Evolutionary conservation across 2,113 vertebrate genomes (phyloP), one percentile per base, ranked within the genome.

Genomic region (Sapayoa aenigma): DNA sequence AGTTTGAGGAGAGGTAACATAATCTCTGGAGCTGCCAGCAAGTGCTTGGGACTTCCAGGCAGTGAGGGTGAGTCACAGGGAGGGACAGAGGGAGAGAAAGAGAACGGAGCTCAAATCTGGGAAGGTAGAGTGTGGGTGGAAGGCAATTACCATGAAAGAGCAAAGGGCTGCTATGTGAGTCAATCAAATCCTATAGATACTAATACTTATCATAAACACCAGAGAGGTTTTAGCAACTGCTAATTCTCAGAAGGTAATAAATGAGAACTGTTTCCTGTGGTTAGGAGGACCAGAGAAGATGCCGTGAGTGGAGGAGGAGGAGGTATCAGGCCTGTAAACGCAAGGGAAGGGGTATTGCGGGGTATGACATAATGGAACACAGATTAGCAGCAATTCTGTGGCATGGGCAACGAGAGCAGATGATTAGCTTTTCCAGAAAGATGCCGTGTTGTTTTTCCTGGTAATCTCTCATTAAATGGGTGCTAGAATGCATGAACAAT

Each of bases 91-190:
- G 80, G 59, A 78, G 65, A 82, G 60, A 79, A 75, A 65, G 60
- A 56, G 60, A 90, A 84, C 33, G 3, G 2, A 92, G 44, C 56
- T 74, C 72, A 55, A 55, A 84, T 93, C 88, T 89, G 92, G 84
- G 89, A 95, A 93, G 95, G 89, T 92, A 59, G 69, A 79, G 66
- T 79, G 90, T 95, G 90, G 88, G 92, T 90, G 92, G 90, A 95
- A 91, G 56, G 59, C 74, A 89, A 91, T 90, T 75, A 82, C 35
- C 66, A 41, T 62, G 53, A 71, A 74, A 73, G 60, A 93, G 75
- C 72, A 84, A 75, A 96, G 52, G 37, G 41, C 30, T 74, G 60
- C 68, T 84, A 31, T 17, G 58, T 90, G 76, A 94, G 65, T 78
- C 92, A 92, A 35, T 41, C 14, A 37, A 92, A 78, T 66, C 76